A percentile compares a stretch with the other conserved stretches of the same genome.
Evolutionary conservation across 2,888 invertebrate species (phyloP).

Genomic region (Sinopyrophorus schimmeli): DNA sequence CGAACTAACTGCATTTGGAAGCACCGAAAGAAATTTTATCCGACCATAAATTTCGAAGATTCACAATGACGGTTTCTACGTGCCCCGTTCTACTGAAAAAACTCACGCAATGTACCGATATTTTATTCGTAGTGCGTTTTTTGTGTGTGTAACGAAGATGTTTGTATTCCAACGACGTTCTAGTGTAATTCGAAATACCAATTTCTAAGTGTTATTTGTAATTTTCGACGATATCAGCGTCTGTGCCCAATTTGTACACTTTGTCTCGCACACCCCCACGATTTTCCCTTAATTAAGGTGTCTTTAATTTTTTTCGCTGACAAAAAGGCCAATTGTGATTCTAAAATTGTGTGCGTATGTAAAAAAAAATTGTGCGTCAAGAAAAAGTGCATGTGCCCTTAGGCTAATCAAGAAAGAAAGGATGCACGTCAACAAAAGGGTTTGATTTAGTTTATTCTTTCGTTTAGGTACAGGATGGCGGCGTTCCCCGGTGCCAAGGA

Average conservation of each 20-base stretch:
- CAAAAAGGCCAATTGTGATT: slow-evolving; percentile 35
- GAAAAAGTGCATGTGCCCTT: slow-evolving; percentile 23
- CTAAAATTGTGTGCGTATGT: slow-evolving; percentile 23
- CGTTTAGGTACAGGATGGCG: slow-evolving; percentile 50
- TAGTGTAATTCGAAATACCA: slow-evolving; percentile 25
- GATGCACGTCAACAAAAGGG: slow-evolving; percentile 41
- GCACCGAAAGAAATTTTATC: slow-evolving; percentile 39
- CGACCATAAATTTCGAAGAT: slow-evolving; percentile 13
- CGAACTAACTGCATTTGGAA: slow-evolving; percentile 40
- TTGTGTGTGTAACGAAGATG: slow-evolving; percentile 25
- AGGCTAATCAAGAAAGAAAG: slow-evolving; percentile 23
- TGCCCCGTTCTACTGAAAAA: slow-evolving; percentile 14
- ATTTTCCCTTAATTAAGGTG: too few relatives aligned
- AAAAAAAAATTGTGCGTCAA: slow-evolving; percentile 20
- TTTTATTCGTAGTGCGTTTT: slow-evolving; percentile 25
- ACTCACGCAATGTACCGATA: slow-evolving; percentile 18
- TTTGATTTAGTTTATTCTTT: slow-evolving; percentile 46
- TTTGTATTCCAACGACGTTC: slow-evolving; percentile 19
- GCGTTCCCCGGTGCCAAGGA: slow-evolving; percentile 43
- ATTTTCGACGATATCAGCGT: slow-evolving; percentile 22
- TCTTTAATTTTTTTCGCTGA: too few relatives aligned
- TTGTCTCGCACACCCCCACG: too few relatives aligned
- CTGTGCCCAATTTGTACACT: too few relatives aligned
- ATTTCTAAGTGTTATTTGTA: slow-evolving; percentile 23
- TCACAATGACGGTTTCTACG: slow-evolving; percentile 26